Percentiles rank a stretch among this genome's conserved stretches.
Evolutionary conservation across 2,113 vertebrate genomes (phyloP).

Genomic region (Eonycteris spelaea): DNA sequence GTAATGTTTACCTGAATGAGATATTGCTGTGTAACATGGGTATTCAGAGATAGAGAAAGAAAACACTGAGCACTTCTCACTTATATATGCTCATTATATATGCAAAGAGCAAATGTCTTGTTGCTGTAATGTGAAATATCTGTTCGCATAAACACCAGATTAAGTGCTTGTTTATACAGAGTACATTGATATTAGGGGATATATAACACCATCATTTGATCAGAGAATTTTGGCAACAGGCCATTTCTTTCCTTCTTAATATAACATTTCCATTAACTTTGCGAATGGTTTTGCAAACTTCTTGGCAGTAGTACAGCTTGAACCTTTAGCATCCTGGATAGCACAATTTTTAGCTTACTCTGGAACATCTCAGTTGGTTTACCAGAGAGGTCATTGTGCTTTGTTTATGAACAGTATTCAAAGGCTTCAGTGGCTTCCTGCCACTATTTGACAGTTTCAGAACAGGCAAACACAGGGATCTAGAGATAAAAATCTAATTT

Average conservation of each 20-base stretch:
- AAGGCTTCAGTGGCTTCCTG: constrained; percentile 31
- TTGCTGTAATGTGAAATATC: neutral
- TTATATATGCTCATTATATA: neutral
- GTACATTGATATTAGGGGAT: neutral
- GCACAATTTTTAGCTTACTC: constrained; percentile 63
- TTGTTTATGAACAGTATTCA: constrained; percentile 56
- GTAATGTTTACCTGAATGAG: neutral
- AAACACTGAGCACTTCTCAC: neutral
- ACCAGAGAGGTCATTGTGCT: constrained; percentile 44
- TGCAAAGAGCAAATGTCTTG: neutral
- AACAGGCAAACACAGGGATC: constrained; percentile 1
- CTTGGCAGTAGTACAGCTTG: constrained; percentile 51
- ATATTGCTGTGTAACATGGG: neutral
- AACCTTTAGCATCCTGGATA: constrained; percentile 57
- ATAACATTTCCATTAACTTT: constrained; percentile 37
- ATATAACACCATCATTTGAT: neutral
- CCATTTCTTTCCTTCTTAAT: constrained; percentile 24
- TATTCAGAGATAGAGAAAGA: constrained; percentile 18
- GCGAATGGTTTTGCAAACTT: constrained; percentile 45
- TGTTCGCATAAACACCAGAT: neutral
- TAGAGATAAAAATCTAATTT: constrained; percentile 7
- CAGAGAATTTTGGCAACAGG: constrained; percentile 8
- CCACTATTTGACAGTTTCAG: constrained; percentile 33
- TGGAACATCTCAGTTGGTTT: constrained; percentile 48
- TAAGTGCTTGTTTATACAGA: neutral